Conservation (phyloP, 2,888 invertebrate species). For the Nymphalis urticae region DNA sequence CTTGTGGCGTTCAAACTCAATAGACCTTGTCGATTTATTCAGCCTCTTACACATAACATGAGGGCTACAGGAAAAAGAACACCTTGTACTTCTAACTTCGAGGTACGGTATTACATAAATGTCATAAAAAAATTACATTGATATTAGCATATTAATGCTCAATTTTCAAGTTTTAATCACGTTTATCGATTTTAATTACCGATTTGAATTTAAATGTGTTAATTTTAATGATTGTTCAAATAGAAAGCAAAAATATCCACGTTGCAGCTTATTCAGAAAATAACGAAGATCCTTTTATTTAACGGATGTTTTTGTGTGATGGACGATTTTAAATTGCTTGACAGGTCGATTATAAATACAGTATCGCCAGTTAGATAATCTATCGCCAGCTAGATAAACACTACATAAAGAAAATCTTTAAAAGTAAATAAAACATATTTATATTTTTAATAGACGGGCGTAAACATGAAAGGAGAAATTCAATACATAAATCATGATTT, state of each 20-base stretch:
- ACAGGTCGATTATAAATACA: too few relatives aligned
- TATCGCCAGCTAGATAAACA: too few relatives aligned
- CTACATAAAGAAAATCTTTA: too few relatives aligned
- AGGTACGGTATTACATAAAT: slow-evolving; percentile 50
- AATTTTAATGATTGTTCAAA: background rate
- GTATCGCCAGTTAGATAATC: too few relatives aligned
- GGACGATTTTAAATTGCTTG: too few relatives aligned
- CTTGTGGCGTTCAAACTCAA: slow-evolving; percentile 83
- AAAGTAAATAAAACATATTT: too few relatives aligned
- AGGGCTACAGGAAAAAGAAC: slow-evolving; percentile 79
- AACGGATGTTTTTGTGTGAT: slow-evolving; percentile 34
- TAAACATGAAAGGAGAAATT: slow-evolving; percentile 82
- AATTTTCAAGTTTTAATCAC: too few relatives aligned
- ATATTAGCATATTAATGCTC: too few relatives aligned
- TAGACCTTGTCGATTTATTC: slow-evolving; percentile 83
- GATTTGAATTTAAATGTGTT: too few relatives aligned
- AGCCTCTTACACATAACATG: slow-evolving; percentile 84
- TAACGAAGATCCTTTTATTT: too few relatives aligned
- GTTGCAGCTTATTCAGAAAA: too few relatives aligned
- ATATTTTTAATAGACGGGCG: slow-evolving; percentile 55
- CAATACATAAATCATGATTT: slow-evolving; percentile 78
- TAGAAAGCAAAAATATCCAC: background rate
- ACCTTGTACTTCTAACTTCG: slow-evolving; percentile 76
- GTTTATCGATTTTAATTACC: too few relatives aligned
- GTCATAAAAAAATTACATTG: background rate